Base-by-base conservation (phyloP, 2,888 invertebrate species). In the Leptopilina drosophilae region DNA sequence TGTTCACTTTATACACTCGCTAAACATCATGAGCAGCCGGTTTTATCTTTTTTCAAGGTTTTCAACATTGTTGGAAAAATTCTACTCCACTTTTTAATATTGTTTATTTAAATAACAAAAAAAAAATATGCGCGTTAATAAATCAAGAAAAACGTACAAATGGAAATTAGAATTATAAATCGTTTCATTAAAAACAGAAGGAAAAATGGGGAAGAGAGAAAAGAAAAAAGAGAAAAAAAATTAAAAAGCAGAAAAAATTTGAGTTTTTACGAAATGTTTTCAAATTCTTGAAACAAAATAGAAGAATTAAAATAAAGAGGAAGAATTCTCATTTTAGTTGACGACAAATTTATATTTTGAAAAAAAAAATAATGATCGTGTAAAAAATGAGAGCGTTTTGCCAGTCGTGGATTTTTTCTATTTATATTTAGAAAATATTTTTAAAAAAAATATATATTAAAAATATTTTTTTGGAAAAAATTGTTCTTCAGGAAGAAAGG, bases 31-130 rank as follows among this genome's bases (percentile, higher is more conserved):
- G n/a, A 66, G 42, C 0, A 69, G 69, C 53, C 53, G 12, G 69
- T 53, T 69, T 69, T 49, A 69, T 69, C 53, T 20, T 49, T 69
- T 69, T 69, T 69, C 67, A 69, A 69, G 67, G 67, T 69, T 69
- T 33, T 69, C 15, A 11, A 40, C 4, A 26, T 46, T 15, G 49
- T 14, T 49, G 20, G 53, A 12, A 69, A 69, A 26, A 69, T 69
- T 69, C 26, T 26, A 14, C 8, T 65, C 42, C n/a, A 65, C 33
- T 42, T 65, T 65, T 53, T 69, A 53, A 46, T 69, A 49, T 49
- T 49, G 49, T 49, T 49, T 49, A 49, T 1, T 20, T 12, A 49
- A 49, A 49, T 49, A 49, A n/a, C 56, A 11, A 56, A 56, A 56
- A 11, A 14, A 56, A n/a, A 56, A 56, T n/a, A 56, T 14, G 12